These are phyloP conservation scores for Notoglanidium macrostoma DNA, from an alignment of 2,797 vertebrate genomes.

Conservation along the genomic window DNA sequence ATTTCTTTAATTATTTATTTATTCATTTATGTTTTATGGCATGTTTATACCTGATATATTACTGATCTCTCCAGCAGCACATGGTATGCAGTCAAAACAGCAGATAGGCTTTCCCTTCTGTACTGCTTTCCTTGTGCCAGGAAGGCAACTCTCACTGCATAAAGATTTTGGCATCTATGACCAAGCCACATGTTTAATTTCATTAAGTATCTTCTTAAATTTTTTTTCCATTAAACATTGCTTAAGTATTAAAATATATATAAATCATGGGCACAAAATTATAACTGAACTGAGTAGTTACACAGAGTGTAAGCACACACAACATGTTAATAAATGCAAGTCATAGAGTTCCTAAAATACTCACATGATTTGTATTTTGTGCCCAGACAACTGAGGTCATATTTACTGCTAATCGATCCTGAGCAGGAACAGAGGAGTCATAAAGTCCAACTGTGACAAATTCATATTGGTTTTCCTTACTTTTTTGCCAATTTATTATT, in stretches of 20 bases:
- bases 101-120: constrained; percentile 71
- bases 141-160: constrained; percentile 68
- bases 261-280: too few relatives aligned
- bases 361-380: constrained; percentile 60
- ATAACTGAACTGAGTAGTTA: too few relatives aligned
- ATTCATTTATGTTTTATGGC: too few relatives aligned
- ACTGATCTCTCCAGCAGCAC: constrained; percentile 72
- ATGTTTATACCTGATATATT: constrained; percentile 66
- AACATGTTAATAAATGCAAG: too few relatives aligned
- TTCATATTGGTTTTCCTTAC: constrained; percentile 52
- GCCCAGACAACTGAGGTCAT: constrained; percentile 66
- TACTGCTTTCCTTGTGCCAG: constrained; percentile 68
- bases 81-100: constrained; percentile 73
- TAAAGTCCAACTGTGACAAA: constrained; percentile 72
- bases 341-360: background rate
- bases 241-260: too few relatives aligned
- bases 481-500: constrained; percentile 76
- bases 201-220: too few relatives aligned
- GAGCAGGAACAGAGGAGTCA: constrained; percentile 65
- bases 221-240: too few relatives aligned
- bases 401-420: constrained; percentile 59
- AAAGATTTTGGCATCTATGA: constrained; percentile 62
- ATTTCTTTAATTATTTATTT: too few relatives aligned
- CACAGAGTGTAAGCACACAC: too few relatives aligned
- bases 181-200: too few relatives aligned